These are phyloP conservation scores for Agonopterix subpropinquella DNA, from an alignment of 2,888 invertebrate genomes.

Conservation along the genomic window DNA sequence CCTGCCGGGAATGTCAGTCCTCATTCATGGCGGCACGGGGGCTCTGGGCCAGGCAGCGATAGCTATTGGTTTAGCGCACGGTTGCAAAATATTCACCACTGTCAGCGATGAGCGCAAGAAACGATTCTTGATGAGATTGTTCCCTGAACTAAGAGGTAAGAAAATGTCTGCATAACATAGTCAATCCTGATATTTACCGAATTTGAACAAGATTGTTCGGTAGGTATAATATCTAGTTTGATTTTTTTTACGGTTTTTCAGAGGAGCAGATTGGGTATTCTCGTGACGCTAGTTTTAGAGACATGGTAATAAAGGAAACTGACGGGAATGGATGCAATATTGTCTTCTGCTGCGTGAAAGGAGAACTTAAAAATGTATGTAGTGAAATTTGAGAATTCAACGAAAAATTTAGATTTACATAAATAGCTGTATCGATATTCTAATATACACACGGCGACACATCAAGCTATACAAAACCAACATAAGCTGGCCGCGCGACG, in stretches of 20 bases:
- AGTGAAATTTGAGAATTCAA: too few species aligned
- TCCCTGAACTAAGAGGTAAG: slow-evolving; percentile 40
- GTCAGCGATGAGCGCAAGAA: slow-evolving; percentile 48
- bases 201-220: not conserved
- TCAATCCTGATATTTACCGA: not conserved
- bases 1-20: slow-evolving; percentile 11
- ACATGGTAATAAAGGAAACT: slow-evolving; percentile 33
- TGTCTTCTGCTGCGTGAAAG: slow-evolving; percentile 33
- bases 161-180: not conserved
- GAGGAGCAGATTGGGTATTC: slow-evolving; percentile 44
- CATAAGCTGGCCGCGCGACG: too few species aligned
- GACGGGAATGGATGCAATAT: slow-evolving; percentile 37
- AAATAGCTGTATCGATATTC: not conserved
- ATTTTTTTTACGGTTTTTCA: slow-evolving; percentile 17
- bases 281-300: slow-evolving; percentile 34
- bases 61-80: slow-evolving; percentile 33
- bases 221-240: not conserved
- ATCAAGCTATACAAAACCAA: too few species aligned
- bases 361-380: slow-evolving; percentile 39
- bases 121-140: slow-evolving; percentile 39
- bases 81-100: slow-evolving; percentile 42
- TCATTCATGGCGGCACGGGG: slow-evolving; percentile 48
- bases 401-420: not conserved
- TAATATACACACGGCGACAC: not conserved
- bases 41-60: slow-evolving; percentile 51